Percentiles rank a stretch among this genome's conserved stretches.
Conservation (phyloP, 2,113 vertebrate genomes). For the Tupaia chinensis region DNA sequence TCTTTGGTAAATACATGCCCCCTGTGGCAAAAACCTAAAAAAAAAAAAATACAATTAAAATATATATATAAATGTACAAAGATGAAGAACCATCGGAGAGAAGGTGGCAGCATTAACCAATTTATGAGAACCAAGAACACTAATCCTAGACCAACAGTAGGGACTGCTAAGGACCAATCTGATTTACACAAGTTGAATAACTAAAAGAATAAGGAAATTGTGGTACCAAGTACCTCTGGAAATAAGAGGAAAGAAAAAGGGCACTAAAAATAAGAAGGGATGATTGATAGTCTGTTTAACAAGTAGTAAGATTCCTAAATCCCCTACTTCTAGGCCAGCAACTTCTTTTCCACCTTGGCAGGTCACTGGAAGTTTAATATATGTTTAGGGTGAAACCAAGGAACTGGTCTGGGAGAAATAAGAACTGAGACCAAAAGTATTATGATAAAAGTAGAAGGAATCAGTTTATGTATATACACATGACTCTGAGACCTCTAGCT, state of each 20-base stretch:
- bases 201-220: not conserved
- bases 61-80: not conserved
- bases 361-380: not conserved
- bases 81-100: not conserved
- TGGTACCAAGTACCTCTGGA: not conserved
- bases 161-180: not conserved
- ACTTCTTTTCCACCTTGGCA: not conserved
- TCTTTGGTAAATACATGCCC: too few species aligned
- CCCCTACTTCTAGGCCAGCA: not conserved
- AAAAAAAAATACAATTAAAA: too few species aligned
- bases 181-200: not conserved
- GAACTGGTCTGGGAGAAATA: slow-evolving; percentile 5
- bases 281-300: not conserved
- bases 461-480: not conserved
- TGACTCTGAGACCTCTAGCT: not conserved
- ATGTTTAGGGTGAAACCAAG: not conserved
- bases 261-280: not conserved
- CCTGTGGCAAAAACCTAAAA: too few species aligned
- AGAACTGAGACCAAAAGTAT: not conserved
- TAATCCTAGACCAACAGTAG: not conserved
- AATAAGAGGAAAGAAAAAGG: not conserved
- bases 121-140: not conserved
- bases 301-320: not conserved
- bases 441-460: not conserved
- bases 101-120: not conserved